Evolutionary conservation across 2,888 invertebrate genomes (phyloP).

Genomic region (Sminthurides aquaticus): DNA sequence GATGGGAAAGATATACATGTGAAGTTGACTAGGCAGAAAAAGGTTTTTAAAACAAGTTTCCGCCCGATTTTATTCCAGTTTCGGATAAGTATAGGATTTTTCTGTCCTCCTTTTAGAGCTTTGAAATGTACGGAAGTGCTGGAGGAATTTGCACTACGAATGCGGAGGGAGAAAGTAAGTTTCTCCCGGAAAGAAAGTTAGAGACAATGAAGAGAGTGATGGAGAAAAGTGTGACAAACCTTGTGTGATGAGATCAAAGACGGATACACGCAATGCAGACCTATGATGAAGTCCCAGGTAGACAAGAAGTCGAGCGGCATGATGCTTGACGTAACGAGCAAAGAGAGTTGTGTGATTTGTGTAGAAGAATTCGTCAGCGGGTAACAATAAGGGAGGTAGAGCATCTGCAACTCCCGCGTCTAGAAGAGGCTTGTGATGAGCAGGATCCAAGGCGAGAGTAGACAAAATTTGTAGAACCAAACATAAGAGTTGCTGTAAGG

Average conservation of each 20-base stretch:
- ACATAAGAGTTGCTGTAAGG: slow-evolving; percentile 56
- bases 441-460: slow-evolving; percentile 54
- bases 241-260: slow-evolving; percentile 52
- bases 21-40: too few species aligned
- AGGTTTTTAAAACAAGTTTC: too few species aligned
- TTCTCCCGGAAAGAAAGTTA: too few species aligned
- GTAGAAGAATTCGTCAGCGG: slow-evolving; percentile 62
- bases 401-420: slow-evolving; percentile 57
- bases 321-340: slow-evolving; percentile 58
- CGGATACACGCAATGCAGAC: slow-evolving; percentile 55
- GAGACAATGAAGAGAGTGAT: slow-evolving; percentile 24
- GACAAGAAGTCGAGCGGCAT: slow-evolving; percentile 57
- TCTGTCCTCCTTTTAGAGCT: too few species aligned
- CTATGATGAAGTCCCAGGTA: slow-evolving; percentile 58
- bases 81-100: too few species aligned
- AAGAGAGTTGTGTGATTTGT: slow-evolving; percentile 60
- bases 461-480: slow-evolving; percentile 57
- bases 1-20: too few species aligned
- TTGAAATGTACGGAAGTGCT: too few species aligned
- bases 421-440: slow-evolving; percentile 52
- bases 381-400: slow-evolving; percentile 56
- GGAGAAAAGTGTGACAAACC: slow-evolving; percentile 46
- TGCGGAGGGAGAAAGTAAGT: too few species aligned
- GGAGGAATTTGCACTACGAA: too few species aligned
- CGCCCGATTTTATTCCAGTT: too few species aligned